A percentile compares a stretch with the other conserved stretches of the same genome.
phyloP scores from a whole-genome alignment of 35 echinoderm and acorn worm species.

The Lytechinus variegatus region DNA sequence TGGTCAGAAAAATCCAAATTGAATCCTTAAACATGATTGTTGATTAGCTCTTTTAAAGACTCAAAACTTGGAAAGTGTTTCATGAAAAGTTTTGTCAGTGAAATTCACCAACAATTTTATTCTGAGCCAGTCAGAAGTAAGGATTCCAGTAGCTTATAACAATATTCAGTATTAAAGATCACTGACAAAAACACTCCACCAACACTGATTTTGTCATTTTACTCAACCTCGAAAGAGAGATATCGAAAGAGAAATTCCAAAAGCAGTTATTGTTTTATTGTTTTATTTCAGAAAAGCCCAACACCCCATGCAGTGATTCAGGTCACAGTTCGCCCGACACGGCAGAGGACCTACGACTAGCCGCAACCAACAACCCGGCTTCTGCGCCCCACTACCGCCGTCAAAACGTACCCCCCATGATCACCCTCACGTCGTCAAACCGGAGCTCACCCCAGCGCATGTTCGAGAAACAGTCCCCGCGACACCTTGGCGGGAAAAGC shows the following conservation, averaged over 20 bases:
- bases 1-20: too few relatives aligned
- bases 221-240: too few relatives aligned
- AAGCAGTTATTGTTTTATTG: background rate
- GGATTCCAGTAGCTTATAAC: too few relatives aligned
- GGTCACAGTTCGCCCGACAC: slow-evolving; percentile 78
- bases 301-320: slow-evolving; percentile 75
- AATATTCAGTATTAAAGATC: too few relatives aligned
- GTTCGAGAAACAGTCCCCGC: background rate
- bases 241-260: background rate
- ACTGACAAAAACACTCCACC: too few relatives aligned
- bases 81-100: too few relatives aligned
- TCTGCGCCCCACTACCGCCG: background rate
- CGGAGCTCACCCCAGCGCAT: background rate
- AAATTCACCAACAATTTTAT: too few relatives aligned
- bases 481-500: background rate
- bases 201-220: too few relatives aligned
- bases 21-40: too few relatives aligned
- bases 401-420: background rate
- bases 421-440: background rate
- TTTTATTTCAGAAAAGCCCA: slow-evolving; percentile 31
- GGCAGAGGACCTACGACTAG: slow-evolving; percentile 57
- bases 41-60: too few relatives aligned
- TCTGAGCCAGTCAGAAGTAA: too few relatives aligned
- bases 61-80: too few relatives aligned
- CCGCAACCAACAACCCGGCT: background rate